Conservation (phyloP, 2,113 vertebrate species). For the Galbula dea region DNA sequence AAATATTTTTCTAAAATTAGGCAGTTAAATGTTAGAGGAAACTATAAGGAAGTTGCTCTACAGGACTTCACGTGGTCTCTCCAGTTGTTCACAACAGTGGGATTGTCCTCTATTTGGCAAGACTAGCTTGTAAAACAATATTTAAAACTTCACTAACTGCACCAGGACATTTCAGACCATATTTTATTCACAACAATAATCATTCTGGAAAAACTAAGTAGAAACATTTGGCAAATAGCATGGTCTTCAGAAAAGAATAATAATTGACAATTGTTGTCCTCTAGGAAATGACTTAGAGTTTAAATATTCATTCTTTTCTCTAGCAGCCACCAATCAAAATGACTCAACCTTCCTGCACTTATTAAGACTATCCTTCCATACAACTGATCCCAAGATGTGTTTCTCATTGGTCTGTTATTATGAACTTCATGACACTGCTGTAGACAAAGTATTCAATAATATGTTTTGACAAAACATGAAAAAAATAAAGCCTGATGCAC, state of each 20-base stretch:
- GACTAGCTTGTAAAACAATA: background rate
- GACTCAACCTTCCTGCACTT: background rate
- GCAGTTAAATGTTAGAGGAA: background rate
- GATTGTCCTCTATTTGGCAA: background rate
- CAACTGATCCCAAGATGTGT: background rate
- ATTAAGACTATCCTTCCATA: background rate
- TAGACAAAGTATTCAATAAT: slow-evolving; percentile 28
- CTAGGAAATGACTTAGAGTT: background rate
- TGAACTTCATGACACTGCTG: background rate
- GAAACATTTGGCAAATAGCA: background rate
- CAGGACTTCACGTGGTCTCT: accelerated
- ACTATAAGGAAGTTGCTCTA: background rate
- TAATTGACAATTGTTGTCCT: background rate
- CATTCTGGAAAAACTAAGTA: background rate
- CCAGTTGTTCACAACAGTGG: background rate
- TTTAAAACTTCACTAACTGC: background rate
- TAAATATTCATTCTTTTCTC: background rate
- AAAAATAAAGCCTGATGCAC: slow-evolving; percentile 68
- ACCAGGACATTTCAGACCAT: background rate
- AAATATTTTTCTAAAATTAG: background rate
- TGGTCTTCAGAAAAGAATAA: background rate
- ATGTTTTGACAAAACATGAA: slow-evolving; percentile 75
- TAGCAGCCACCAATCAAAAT: background rate
- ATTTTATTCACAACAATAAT: background rate
- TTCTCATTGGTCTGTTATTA: background rate